Base-by-base conservation (phyloP, 2,797 vertebrate species). In the Sebastes miniatus region DNA sequence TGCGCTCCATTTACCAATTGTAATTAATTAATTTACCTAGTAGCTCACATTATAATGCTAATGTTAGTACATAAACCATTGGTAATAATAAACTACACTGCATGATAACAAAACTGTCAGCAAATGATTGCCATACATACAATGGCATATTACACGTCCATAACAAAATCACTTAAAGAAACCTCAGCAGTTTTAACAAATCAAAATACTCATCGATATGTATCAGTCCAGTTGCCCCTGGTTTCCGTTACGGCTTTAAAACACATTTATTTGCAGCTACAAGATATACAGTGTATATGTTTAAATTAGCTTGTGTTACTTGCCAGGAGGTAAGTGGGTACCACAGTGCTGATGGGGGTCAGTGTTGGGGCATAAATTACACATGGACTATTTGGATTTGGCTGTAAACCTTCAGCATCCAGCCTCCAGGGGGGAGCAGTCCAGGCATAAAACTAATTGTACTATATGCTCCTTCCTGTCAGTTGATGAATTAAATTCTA, bases 401-500 rank as follows among this genome's bases (percentile, higher is more conserved):
- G 56, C 77, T 56, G 73, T 84, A 81, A 88, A 83, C 79, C 66
- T n/a, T 69, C 79, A 32, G 65, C 72, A 25, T 72, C 56, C 50
- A 61, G 69, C 66, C 83, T 76, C 27, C 0, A 50, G 6, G 77
- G 34, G 72, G 27, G 75, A 72, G 56, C 71, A 67, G 83, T 70
- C 50, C 59, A 70, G 27, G 65, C 77, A 83, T 86, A 69, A 83
- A 83, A 85, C 76, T 83, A 91, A 88, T 88, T 81, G 72, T 84
- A 52, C 77, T 39, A 3, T 32, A 4, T 77, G 85, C 73, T 82
- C 87, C 68, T 69, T 83, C 59, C 77, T 87, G 84, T 89, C 90
- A 85, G 83, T 34, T 76, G 83, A 87, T 88, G 73, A 79, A 85
- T 90, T 88, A 32, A 85, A 86, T 77, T 67, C 65, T 73, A 76